Conservation (phyloP, 2,888 invertebrate species). For the Netelia melanura region DNA sequence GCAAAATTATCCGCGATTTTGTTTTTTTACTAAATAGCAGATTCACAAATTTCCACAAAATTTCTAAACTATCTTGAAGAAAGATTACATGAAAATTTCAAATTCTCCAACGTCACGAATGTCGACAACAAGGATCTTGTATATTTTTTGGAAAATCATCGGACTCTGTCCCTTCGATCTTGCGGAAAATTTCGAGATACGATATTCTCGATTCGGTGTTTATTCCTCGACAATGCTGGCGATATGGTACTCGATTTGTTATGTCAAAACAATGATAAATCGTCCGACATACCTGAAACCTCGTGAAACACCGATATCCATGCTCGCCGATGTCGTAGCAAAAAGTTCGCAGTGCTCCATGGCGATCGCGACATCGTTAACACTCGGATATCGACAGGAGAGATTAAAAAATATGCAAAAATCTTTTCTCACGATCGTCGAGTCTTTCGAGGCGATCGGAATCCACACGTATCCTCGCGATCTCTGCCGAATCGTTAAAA, state of each 20-base stretch:
- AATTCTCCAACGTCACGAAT: constrained; percentile 5
- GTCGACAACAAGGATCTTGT: constrained; percentile 31
- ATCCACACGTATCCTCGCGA: not conserved
- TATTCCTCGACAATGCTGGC: constrained; percentile 36
- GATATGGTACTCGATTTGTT: constrained; percentile 19
- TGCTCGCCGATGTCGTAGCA: constrained; percentile 29
- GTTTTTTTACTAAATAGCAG: not conserved
- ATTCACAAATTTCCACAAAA: not conserved
- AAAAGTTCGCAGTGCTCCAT: constrained; percentile 26
- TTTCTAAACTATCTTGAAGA: not conserved
- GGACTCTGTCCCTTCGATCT: constrained; percentile 51
- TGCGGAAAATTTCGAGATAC: constrained; percentile 15
- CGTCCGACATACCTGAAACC: not conserved
- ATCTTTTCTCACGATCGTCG: constrained; percentile 33
- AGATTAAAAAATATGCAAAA: constrained; percentile 43
- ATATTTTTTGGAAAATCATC: constrained; percentile 51
- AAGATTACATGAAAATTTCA: too few species aligned
- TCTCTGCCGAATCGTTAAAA: not conserved
- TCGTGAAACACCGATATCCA: constrained; percentile 14
- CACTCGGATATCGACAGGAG: constrained; percentile 57
- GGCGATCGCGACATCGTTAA: constrained; percentile 30
- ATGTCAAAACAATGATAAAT: constrained; percentile 28
- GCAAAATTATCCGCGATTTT: not conserved
- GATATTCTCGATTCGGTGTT: constrained; percentile 27
- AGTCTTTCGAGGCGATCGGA: constrained; percentile 18